phyloP scores from a whole-genome alignment of 2,797 vertebrate species.

The Sebastes vulpes region DNA sequence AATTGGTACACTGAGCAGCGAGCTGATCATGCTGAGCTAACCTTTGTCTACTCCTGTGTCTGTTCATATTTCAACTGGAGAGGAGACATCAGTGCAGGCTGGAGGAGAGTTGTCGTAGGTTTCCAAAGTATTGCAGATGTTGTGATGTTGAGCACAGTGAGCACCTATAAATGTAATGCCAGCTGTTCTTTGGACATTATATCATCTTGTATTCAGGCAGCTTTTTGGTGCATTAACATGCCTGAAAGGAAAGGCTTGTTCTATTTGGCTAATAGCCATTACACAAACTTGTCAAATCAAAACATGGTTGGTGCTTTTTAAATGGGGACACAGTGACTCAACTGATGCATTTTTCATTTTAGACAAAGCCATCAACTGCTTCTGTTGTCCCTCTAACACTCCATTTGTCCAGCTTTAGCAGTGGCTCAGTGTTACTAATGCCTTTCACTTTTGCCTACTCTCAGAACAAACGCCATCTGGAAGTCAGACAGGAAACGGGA shows the following conservation, averaged over 20 bases:
- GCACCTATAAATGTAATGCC: not conserved
- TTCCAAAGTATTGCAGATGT: not conserved
- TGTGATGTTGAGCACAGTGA: not conserved
- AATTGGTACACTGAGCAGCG: slow-evolving; percentile 14
- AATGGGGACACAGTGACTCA: not conserved
- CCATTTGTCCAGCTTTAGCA: slow-evolving; percentile 35
- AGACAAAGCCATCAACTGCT: not conserved
- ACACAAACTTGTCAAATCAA: not conserved
- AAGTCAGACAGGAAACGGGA: slow-evolving; percentile 25
- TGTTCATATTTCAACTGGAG: slow-evolving; percentile 17
- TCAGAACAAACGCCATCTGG: slow-evolving; percentile 43
- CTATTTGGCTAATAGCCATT: not conserved
- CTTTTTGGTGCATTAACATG: slow-evolving; percentile 22
- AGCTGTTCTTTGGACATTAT: not conserved
- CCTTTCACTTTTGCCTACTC: slow-evolving; percentile 14
- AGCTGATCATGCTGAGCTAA: slow-evolving; percentile 29
- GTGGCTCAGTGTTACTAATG: slow-evolving; percentile 23
- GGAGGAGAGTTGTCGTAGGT: not conserved
- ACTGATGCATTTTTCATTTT: slow-evolving; percentile 5
- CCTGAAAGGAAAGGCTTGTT: not conserved
- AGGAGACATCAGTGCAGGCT: not conserved
- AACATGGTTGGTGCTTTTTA: not conserved
- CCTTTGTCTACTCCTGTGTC: slow-evolving; percentile 1
- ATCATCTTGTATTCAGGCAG: not conserved
- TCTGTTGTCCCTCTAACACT: not conserved